Percentiles rank a stretch among this genome's conserved stretches.
These are phyloP conservation scores for Aramus guarauna DNA, from an alignment of 2,113 vertebrate species.

Conservation along the genomic window DNA sequence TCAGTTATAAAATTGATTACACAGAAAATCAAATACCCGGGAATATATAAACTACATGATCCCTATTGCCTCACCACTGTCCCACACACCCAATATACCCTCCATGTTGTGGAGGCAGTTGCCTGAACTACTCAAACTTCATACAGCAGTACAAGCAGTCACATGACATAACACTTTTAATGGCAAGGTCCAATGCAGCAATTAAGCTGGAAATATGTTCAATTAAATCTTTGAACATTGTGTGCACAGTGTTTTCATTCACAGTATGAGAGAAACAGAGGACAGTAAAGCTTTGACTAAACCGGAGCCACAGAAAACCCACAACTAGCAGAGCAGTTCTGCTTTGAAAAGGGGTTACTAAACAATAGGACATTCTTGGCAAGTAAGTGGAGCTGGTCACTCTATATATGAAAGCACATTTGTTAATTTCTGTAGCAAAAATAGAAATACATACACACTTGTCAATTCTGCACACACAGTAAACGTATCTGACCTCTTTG, in stretches of 20 bases:
- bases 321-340: background rate
- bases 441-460: background rate
- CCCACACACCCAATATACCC: background rate
- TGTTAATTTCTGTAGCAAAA: background rate
- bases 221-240: background rate
- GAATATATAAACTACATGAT: background rate
- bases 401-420: background rate
- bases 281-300: background rate
- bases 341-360: background rate
- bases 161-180: background rate
- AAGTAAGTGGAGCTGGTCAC: background rate
- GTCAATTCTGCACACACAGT: background rate
- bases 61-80: background rate
- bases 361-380: background rate
- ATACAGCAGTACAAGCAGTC: background rate
- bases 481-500: background rate
- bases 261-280: background rate
- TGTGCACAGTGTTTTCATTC: background rate
- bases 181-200: background rate
- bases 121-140: background rate
- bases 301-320: background rate
- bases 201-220: background rate
- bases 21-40: background rate
- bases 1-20: constrained; percentile 16
- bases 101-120: background rate